Evolutionary conservation across 1,140 invertebrate species (phyloP), one percentile per base, ranked within the genome.

Genomic region (Arctopsyche grandis): DNA sequence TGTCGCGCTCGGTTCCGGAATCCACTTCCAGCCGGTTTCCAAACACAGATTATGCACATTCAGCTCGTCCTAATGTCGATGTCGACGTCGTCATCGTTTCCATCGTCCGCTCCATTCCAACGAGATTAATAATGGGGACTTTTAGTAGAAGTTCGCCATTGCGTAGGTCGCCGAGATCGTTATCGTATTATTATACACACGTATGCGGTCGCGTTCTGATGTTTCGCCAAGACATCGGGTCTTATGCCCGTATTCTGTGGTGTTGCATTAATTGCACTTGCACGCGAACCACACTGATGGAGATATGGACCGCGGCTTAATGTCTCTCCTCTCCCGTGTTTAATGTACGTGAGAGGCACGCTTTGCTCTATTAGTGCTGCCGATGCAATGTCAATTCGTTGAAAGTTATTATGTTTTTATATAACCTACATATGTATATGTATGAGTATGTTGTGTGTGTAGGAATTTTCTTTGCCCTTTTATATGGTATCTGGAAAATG

Each of bases 251-350:
- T 24, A 19, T 21, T 19, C 24, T 12, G 22, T 19, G 9, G 58
- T 60, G 58, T 66, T 66, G 21, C 63, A 66, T 66, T 66, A 66
- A 66, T 66, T 66, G 63, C 63, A 26, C n/a, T 26, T 24, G 24
- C 24, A 26, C 21, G 63, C 5, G 63, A 66, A 26, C 5, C 63
- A 14, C 16, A 16, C 48, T 52, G 48, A 52, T 52, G 16, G 48
- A 52, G 48, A 52, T 52, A 52, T 52, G 10, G 48, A 5, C 16
- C 48, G 10, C 16, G 48, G 3, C 12, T 52, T 52, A 38, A 38
- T 38, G 29, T 38, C 29, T 38, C 7, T 7, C 29, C 29, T 7
- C 29, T 7, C 1, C 29, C 7, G 29, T n/a, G n/a, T n/a, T n/a
- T n/a, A n/a, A n/a, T n/a, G n/a, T n/a, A n/a, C 29, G 29, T 38